Evolutionary conservation across 2,113 vertebrate genomes (phyloP), one percentile per base, ranked within the genome.

Genomic region (Coreoperca whiteheadi): DNA sequence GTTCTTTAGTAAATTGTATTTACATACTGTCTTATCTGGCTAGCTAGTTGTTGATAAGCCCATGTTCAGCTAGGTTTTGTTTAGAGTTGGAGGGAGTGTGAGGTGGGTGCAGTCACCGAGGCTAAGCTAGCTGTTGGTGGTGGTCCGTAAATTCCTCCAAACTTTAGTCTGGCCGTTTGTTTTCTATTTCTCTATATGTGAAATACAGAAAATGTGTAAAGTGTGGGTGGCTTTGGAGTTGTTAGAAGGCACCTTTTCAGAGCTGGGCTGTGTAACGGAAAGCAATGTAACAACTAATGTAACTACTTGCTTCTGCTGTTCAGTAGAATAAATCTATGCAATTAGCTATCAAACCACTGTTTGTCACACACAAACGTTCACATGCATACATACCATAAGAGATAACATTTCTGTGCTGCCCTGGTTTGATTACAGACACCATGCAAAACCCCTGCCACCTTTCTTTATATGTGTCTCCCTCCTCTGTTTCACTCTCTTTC

Each of bases 401-500:
- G 30, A 43, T n/a, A 16, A 50, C 23, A 8, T 25, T 51, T 65
- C 37, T 63, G 30, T 21, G 12, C 70, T 25, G 75, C 51, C 23
- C 56, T 53, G 56, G 54, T 68, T 41, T 74, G 43, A 68, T 74
- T 39, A 50, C 28, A 84, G 64, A 63, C 14, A 53, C 63, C 61
- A 68, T 81, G 65, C 74, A 39, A 81, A 81, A 20, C 69, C 63
- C 30, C 57, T 54, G 10, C n/a, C n/a, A 30, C 59, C 53, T 10
- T 8, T 54, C 28, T 34, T 30, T 39, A 18, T 39, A 18, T 74
- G 37, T 69, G 51, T 41, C 2, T 11, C 8, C 69, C 63, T 68
- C 43, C 11, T 70, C 32, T 51, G 6, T 57, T 50, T 61, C 56
- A 1, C 41, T 72, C 46, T 59, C 34, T 61, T 30, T 74, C 51